Percentiles rank a stretch among this genome's conserved stretches.
phyloP scores from a whole-genome alignment of 2,888 invertebrate species.

The Drosophila picticornis region DNA sequence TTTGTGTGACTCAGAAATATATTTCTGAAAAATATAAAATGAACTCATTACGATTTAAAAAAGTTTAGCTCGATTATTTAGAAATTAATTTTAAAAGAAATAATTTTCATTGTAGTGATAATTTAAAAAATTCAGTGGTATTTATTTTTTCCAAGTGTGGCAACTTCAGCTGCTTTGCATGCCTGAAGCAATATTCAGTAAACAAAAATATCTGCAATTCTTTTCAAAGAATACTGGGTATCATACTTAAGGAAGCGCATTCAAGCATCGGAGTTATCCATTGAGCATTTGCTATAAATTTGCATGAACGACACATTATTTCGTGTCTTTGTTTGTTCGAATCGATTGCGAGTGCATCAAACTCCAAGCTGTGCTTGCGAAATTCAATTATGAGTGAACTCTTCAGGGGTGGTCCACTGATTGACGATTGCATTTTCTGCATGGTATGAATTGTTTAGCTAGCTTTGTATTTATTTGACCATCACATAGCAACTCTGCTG shows the following conservation, averaged over 20 bases:
- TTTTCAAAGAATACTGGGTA: not conserved
- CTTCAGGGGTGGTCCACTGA: slow-evolving; percentile 41
- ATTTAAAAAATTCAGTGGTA: not conserved
- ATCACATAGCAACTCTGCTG: slow-evolving; percentile 61
- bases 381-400: slow-evolving; percentile 82
- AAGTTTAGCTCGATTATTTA: not conserved
- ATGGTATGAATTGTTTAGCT: slow-evolving; percentile 43
- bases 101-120: not conserved
- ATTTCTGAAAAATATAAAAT: not conserved
- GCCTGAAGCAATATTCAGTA: not conserved
- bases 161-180: not conserved
- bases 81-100: not conserved
- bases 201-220: not conserved
- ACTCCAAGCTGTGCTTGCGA: slow-evolving; percentile 48
- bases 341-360: slow-evolving; percentile 33
- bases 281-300: not conserved
- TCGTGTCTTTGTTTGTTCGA: slow-evolving; percentile 13
- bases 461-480: slow-evolving; percentile 40
- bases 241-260: slow-evolving; percentile 14
- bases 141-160: not conserved
- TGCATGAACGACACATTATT: slow-evolving; percentile 34
- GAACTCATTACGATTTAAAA: not conserved
- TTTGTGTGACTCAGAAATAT: not conserved
- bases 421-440: slow-evolving; percentile 63
- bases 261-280: not conserved